Conservation (phyloP, 2,888 invertebrate genomes). For the Candidula unifasciata region DNA sequence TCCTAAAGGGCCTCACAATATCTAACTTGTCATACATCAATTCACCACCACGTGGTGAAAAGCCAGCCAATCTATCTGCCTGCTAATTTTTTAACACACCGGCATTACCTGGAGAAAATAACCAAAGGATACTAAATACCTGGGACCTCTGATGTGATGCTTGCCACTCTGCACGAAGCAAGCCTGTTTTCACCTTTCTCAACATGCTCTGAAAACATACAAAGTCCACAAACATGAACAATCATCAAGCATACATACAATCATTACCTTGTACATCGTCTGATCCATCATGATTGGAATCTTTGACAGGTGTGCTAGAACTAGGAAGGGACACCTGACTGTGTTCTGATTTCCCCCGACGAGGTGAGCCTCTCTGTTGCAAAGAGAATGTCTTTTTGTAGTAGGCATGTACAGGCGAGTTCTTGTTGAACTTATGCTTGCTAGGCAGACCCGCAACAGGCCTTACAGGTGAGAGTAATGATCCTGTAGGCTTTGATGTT, state of each 20-base stretch:
- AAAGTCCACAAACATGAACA: background rate
- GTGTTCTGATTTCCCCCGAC: background rate
- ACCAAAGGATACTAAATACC: no score
- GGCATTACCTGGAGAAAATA: no score
- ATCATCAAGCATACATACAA: background rate
- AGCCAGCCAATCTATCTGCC: no score
- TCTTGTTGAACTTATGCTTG: background rate
- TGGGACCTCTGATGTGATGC: no score
- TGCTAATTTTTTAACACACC: no score
- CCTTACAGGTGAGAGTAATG: conserved; percentile 34
- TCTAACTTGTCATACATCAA: no score
- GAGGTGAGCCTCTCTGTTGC: conserved; percentile 3
- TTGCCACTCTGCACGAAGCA: no score
- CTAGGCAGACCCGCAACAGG: conserved; percentile 1
- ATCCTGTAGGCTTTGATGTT: conserved; percentile 8
- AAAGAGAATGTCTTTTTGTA: conserved; percentile 43
- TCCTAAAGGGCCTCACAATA: no score
- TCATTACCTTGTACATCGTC: background rate
- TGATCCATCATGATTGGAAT: background rate
- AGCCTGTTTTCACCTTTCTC: no score
- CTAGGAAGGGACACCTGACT: background rate
- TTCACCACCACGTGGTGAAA: no score
- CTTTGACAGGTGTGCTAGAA: conserved; percentile 49
- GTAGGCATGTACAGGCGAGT: conserved; percentile 17
- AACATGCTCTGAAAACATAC: background rate